phyloP scores from a whole-genome alignment of 1,140 invertebrate genomes.

The Penaeus indicus region DNA sequence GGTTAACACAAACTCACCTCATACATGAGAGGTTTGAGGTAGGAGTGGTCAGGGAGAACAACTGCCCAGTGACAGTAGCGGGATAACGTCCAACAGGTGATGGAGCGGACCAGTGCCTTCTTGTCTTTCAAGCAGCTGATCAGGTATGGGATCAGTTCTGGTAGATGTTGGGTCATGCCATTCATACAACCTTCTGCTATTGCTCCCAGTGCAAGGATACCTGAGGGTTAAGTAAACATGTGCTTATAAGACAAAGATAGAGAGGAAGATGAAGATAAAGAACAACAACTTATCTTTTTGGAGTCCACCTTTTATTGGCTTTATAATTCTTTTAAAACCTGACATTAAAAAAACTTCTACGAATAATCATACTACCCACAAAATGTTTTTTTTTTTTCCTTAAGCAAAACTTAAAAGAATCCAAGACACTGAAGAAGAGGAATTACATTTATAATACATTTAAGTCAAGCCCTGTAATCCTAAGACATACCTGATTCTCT shows the following conservation, averaged over 20 bases:
- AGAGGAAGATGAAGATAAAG: too few species aligned
- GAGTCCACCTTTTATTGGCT: too few species aligned
- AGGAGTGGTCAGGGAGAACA: conserved; percentile 90
- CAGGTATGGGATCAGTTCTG: conserved; percentile 95
- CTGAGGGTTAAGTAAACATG: conserved; percentile 18
- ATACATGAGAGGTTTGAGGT: conserved; percentile 94
- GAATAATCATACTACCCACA: too few species aligned
- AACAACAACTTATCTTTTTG: too few species aligned
- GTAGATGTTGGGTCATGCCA: conserved; percentile 96
- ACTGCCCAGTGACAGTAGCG: conserved; percentile 99
- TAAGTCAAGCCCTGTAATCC: too few species aligned
- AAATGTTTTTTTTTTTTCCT: too few species aligned
- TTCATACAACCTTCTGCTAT: conserved; percentile 99
- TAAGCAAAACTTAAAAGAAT: background rate
- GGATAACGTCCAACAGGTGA: conserved; percentile 98
- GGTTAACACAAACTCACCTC: conserved; percentile 77
- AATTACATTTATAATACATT: background rate
- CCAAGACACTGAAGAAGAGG: background rate
- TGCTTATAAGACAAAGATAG: too few species aligned
- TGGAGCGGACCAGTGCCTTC: conserved; percentile 96
- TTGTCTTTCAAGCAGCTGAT: conserved; percentile 93
- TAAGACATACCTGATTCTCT: conserved; percentile 84
- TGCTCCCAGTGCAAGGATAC: conserved; percentile 94
- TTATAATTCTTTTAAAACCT: too few species aligned
- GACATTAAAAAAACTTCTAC: too few species aligned